phyloP scores from a whole-genome alignment of 2,888 invertebrate species.

The Thera britannica region DNA sequence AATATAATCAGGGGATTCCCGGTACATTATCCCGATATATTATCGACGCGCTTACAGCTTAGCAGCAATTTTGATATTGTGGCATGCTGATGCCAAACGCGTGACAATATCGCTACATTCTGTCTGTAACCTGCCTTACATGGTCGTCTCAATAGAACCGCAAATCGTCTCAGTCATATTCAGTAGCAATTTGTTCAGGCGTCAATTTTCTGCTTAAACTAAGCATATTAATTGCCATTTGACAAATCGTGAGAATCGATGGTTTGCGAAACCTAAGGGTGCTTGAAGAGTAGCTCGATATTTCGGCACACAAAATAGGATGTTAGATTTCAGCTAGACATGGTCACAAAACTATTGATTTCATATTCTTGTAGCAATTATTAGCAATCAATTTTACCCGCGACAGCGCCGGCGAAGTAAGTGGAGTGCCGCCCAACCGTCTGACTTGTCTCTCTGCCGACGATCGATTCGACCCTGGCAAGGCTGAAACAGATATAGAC shows the following conservation, averaged over 20 bases:
- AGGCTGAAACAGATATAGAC: constrained; percentile 11
- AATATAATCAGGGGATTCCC: background rate
- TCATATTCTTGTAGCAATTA: background rate
- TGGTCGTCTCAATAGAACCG: too few species aligned
- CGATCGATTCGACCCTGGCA: constrained; percentile 73
- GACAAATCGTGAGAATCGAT: background rate
- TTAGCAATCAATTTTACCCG: constrained; percentile 53
- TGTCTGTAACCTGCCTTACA: too few species aligned
- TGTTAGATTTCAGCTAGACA: background rate
- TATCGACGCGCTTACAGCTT: background rate
- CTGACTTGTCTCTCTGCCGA: constrained; percentile 74
- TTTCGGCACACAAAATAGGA: too few species aligned
- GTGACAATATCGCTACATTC: too few species aligned
- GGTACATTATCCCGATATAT: background rate
- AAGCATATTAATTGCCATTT: background rate
- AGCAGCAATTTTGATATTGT: background rate
- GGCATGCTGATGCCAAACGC: too few species aligned
- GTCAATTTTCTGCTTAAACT: too few species aligned
- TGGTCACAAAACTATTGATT: background rate
- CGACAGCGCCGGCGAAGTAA: constrained; percentile 76
- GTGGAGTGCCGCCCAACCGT: constrained; percentile 73
- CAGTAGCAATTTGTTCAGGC: too few species aligned
- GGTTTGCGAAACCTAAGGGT: too few species aligned
- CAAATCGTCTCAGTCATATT: too few species aligned
- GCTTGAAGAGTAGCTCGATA: too few species aligned